Conservation (phyloP, 35 echinoderm and acorn worm genomes). For the Chiridota heheva region DNA sequence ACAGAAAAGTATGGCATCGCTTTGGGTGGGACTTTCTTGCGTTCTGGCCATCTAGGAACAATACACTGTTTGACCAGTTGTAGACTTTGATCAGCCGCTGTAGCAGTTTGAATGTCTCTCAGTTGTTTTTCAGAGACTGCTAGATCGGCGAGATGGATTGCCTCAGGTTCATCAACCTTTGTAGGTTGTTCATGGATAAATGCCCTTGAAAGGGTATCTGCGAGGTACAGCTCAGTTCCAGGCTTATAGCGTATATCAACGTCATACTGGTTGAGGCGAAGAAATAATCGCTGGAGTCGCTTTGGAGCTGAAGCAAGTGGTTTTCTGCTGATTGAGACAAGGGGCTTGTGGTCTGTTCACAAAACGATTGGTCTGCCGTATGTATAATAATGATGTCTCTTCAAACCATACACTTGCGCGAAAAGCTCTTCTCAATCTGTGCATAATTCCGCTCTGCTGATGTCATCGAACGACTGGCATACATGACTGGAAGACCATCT, state of each 20-base stretch:
- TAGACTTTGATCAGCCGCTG: neutral
- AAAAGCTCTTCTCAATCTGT: conserved; percentile 69
- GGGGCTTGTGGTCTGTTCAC: conserved; percentile 62
- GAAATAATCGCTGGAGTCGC: conserved; percentile 25
- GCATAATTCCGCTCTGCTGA: conserved; percentile 51
- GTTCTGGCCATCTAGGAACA: conserved; percentile 30
- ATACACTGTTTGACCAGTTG: neutral
- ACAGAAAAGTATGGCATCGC: conserved; percentile 34
- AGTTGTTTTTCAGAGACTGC: neutral
- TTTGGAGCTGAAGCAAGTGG: conserved; percentile 53
- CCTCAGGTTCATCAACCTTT: neutral
- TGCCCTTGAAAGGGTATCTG: conserved; percentile 45
- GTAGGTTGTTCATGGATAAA: neutral
- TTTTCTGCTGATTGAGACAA: conserved; percentile 41
- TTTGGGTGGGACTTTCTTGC: neutral
- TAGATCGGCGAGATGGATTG: neutral
- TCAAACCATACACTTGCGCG: conserved; percentile 45
- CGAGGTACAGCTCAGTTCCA: conserved; percentile 37
- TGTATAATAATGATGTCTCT: conserved; percentile 48
- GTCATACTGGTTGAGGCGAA: neutral
- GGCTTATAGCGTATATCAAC: conserved; percentile 41
- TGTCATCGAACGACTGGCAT: conserved; percentile 54
- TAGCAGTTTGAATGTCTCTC: neutral
- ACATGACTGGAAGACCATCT: conserved; percentile 54
- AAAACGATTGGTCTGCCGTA: conserved; percentile 44